These are phyloP conservation scores for Malurus alboscapulatus DNA, from an alignment of 2,113 vertebrate species.

Conservation along the genomic window DNA sequence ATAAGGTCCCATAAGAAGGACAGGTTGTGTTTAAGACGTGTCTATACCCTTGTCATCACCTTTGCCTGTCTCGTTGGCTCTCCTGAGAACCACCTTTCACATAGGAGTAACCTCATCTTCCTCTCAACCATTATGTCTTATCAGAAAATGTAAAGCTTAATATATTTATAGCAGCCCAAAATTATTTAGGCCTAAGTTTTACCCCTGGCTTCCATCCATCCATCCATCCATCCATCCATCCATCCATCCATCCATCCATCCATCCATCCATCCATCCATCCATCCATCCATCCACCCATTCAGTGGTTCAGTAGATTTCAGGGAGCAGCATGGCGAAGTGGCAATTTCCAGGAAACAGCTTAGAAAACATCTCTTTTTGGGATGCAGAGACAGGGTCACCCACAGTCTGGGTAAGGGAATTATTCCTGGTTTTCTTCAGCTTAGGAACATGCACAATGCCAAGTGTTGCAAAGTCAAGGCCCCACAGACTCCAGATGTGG, in stretches of 20 bases:
- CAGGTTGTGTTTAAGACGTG: not conserved
- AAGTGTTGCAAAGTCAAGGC: not conserved
- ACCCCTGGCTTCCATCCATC: not conserved
- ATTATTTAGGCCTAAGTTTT: not conserved
- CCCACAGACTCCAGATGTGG: not conserved
- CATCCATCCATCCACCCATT: too few relatives aligned
- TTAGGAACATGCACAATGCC: accelerated
- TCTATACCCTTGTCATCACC: not conserved
- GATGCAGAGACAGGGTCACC: not conserved
- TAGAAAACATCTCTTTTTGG: not conserved
- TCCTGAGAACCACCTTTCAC: not conserved
- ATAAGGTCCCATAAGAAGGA: not conserved
- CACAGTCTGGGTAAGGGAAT: not conserved
- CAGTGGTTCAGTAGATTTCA: accelerated
- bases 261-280: not conserved
- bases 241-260: too few relatives aligned
- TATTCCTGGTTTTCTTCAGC: not conserved
- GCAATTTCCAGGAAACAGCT: not conserved
- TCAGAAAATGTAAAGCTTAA: not conserved
- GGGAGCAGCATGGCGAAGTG: not conserved
- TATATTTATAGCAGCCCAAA: not conserved
- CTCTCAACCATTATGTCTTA: not conserved
- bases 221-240: too few relatives aligned
- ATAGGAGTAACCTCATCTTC: not conserved
- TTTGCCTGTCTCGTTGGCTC: not conserved